Percentiles rank a stretch among this genome's conserved stretches.
Conservation (phyloP, 2,888 invertebrate species). For the Cylloceria caligata region DNA sequence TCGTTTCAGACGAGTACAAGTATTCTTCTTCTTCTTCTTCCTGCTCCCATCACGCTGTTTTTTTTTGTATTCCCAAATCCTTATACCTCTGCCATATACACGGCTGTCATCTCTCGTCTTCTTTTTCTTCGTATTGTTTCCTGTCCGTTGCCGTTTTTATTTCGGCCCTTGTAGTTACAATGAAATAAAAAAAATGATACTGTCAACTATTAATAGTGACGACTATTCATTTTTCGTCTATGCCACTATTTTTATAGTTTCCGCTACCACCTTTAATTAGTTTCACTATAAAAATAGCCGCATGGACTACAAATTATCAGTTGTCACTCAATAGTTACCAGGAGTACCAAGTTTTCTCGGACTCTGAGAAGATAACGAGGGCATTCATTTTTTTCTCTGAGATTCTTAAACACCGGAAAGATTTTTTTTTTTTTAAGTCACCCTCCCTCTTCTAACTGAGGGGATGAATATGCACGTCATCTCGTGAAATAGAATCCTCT, state of each 20-base stretch:
- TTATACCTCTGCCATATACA: not conserved
- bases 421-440: not conserved
- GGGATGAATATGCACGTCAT: not conserved
- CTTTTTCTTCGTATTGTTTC: not conserved
- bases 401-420: not conserved
- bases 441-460: not conserved
- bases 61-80: constrained; percentile 1
- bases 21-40: constrained; percentile 56
- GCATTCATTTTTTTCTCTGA: not conserved
- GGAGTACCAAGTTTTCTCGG: not conserved
- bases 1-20: constrained; percentile 61
- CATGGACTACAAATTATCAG: too few species aligned
- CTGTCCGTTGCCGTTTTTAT: not conserved
- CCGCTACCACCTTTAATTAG: too few species aligned
- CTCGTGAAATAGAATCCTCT: too few species aligned
- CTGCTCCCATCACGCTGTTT: constrained; percentile 31
- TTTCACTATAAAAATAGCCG: too few species aligned
- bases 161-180: not conserved
- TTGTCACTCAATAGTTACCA: too few species aligned
- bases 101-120: constrained; percentile 13
- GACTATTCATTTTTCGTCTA: too few species aligned
- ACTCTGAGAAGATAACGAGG: not conserved
- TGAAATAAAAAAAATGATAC: too few species aligned
- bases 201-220: too few species aligned
- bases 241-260: too few species aligned